These are phyloP conservation scores for Nycticorax nycticorax DNA, from an alignment of 2,113 vertebrate species.

Conservation along the genomic window DNA sequence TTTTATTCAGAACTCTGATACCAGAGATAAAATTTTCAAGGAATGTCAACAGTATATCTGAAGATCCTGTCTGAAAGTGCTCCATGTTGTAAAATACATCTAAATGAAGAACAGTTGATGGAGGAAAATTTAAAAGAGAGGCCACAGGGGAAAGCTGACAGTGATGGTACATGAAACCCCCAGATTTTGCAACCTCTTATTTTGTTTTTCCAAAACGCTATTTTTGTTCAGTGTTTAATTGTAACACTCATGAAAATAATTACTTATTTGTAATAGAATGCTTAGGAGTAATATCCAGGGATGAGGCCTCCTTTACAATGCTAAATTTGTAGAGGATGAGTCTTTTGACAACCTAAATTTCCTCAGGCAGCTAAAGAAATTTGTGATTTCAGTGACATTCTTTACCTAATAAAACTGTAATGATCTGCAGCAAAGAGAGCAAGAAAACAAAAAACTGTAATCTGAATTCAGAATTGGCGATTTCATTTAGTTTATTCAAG, in stretches of 20 bases:
- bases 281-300: not conserved
- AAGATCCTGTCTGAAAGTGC: not conserved
- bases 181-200: not conserved
- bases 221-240: not conserved
- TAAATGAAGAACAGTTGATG: not conserved
- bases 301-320: not conserved
- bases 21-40: not conserved
- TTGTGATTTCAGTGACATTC: not conserved
- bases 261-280: not conserved
- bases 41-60: not conserved
- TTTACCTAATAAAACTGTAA: not conserved
- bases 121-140: not conserved
- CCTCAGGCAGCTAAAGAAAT: not conserved
- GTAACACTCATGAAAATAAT: not conserved
- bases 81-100: not conserved
- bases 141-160: not conserved
- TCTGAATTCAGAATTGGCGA: not conserved
- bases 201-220: not conserved
- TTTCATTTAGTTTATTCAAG: not conserved
- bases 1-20: not conserved
- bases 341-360: not conserved
- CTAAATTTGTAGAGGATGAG: not conserved
- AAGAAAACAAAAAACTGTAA: not conserved
- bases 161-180: fast-evolving
- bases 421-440: not conserved